Base-by-base conservation (phyloP, 2,797 vertebrate genomes). In the Neosilurus hyrtlii region DNA sequence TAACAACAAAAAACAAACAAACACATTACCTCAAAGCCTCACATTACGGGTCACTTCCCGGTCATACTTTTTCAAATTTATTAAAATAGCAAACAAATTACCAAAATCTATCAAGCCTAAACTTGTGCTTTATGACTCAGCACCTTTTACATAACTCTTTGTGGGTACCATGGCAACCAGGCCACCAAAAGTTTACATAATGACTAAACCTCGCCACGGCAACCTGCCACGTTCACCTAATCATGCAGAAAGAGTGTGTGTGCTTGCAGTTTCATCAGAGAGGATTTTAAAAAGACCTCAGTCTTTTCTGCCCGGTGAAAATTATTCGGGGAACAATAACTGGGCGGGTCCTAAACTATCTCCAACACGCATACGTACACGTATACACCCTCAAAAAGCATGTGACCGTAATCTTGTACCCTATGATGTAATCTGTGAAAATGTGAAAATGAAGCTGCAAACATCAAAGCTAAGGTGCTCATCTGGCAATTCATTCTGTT, bases 161-260 rank as follows among this genome's bases (percentile, higher is more conserved):
- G 43, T 11, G 30, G 87, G 82, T 79, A 85, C 89, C 88, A 91
- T 91, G 89, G 88, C 81, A 92, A 92, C 91, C 20, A 56, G 79
- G 87, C 88, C 74, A 86, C 86, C 89, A 85, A 89, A 87, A 88
- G 88, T 92, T 94, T 93, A 92, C 89, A 89, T 89, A 94, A 94
- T 87, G 71, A 88, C 73, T 7, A 80, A 86, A 79, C 63, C 86
- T 88, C 86, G 74, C 87, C 88, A 90, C 86, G 88, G 90, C 88
- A 86, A 91, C 90, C 84, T 87, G 71, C 84, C 72, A 82, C 86
- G 75, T 83, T 84, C 68, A 87, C 85, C 80, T 82, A 84, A 85
- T 89, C 84, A 90, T 83, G 84, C 87, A 77, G 78, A 12, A 14
- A 62, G 22, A n/a, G 22, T 66, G 71, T 61, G 57, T 61, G 57